phyloP scores from a whole-genome alignment of 2,888 invertebrate species.

The Drosophila colorata region DNA sequence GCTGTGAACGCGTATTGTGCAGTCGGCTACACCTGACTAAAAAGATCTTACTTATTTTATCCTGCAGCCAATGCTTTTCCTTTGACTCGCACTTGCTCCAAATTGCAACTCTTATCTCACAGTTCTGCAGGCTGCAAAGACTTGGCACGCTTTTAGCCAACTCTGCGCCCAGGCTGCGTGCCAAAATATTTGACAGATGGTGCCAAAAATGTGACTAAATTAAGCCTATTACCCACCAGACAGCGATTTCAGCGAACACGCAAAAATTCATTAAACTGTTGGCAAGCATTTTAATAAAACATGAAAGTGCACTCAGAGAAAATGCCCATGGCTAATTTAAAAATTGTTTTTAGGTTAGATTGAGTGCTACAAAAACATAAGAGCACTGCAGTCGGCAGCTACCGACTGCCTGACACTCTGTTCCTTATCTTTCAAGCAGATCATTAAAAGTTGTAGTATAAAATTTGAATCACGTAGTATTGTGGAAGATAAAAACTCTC shows the following conservation, averaged over 20 bases:
- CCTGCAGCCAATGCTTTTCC: neutral
- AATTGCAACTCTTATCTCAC: neutral
- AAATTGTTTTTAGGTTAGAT: neutral
- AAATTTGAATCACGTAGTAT: no score
- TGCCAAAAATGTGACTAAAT: conserved; percentile 27
- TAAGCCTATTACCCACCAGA: conserved; percentile 7
- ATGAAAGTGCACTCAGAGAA: conserved; percentile 11
- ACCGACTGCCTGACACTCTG: conserved; percentile 1
- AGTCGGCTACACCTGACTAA: no score
- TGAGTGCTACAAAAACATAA: neutral
- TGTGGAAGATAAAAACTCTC: no score
- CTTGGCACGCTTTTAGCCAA: conserved; percentile 20
- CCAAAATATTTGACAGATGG: conserved; percentile 20
- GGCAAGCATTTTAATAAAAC: conserved; percentile 19
- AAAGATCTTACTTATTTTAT: no score
- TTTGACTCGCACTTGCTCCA: neutral
- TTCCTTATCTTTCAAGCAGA: no score
- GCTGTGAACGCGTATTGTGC: no score
- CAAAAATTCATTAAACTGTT: conserved; percentile 5
- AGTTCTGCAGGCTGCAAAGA: neutral
- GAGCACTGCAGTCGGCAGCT: neutral
- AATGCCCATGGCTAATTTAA: conserved; percentile 7
- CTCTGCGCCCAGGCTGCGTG: neutral
- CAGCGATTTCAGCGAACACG: neutral
- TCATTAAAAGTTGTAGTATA: no score